Base-by-base conservation (phyloP, 2,113 vertebrate genomes). In the Hippocampus comes region DNA sequence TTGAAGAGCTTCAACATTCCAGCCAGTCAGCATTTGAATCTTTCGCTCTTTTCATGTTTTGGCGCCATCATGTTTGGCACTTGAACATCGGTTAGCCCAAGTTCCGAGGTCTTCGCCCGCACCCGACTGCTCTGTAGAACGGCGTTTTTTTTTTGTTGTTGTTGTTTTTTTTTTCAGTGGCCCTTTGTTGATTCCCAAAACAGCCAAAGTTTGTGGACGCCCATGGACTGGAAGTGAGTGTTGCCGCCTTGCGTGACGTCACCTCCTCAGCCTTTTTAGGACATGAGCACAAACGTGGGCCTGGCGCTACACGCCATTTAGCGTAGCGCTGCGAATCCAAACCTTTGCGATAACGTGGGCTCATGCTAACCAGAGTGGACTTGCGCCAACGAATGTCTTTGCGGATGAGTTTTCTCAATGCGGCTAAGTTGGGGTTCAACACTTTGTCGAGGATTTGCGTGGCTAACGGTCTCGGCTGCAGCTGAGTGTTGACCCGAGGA, bases 241-340 rank as follows among this genome's bases (percentile, higher is more conserved):
- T 49, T 4, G 60, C 76, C 38, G 63, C 64, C 9, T 59, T 74
- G 82, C 81, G 78, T 79, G 81, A 67, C 18, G 64, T 51, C 68
- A 63, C 63, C 41, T 78, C 61, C 63, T 55, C 8, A 43, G 21
- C 49, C n/a, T n/a, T 78, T 84, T 85, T 77, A 77, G 83, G 85
- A 80, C 68, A 72, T 72, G 68, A 71, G 73, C 71, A 72, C 74
- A 61, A 67, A 72, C 9, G 53, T 15, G 15, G 17, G 23, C 64
- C 30, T 27, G 48, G 20, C 42, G n/a, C 7, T 17, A 61, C 59
- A 34, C 21, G 53, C 53, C 53, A 56, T 6, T 11, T 34, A 61
- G 27, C 59, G 21, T 34, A 18, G 59, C 17, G 56, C 23, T 27
- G 23, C 25, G 1, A 61, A 61, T 18, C 15, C 7, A 8, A 61